Percentiles rank a stretch among this genome's conserved stretches.
Conservation (phyloP, 2,113 vertebrate species). For the Trematocara unimaculatum region DNA sequence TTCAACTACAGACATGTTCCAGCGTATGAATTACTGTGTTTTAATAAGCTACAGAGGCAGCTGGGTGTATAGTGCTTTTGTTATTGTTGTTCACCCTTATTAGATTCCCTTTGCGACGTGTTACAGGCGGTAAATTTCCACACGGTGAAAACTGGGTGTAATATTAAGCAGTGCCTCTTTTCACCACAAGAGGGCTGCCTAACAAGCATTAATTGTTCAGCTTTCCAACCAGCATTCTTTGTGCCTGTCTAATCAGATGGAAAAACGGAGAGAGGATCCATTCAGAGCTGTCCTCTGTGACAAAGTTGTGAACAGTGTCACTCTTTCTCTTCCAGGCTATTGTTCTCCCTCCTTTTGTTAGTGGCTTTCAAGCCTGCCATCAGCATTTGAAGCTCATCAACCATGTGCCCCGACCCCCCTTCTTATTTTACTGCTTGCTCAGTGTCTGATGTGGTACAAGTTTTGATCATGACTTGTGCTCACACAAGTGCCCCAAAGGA, state of each 20-base stretch:
- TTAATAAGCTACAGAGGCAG: neutral
- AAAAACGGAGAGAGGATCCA: conserved; percentile 23
- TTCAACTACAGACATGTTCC: neutral
- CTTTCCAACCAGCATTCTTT: conserved; percentile 14
- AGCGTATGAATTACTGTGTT: neutral
- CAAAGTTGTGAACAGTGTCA: conserved; percentile 21
- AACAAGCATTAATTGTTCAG: conserved; percentile 30
- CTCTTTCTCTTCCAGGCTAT: neutral
- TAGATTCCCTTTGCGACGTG: neutral
- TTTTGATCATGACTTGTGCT: neutral
- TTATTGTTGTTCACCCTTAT: neutral
- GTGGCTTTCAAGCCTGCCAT: neutral
- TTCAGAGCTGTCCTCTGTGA: conserved; percentile 12
- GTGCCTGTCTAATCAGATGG: conserved; percentile 40
- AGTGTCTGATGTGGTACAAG: neutral
- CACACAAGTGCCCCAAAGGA: neutral
- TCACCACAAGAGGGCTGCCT: conserved; percentile 38
- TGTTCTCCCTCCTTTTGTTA: neutral
- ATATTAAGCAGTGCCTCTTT: neutral
- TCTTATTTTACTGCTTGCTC: neutral
- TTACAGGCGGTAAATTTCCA: conserved; percentile 47
- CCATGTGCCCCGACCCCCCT: fast-evolving
- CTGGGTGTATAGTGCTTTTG: neutral
- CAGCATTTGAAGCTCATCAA: neutral
- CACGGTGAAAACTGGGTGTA: neutral